These are phyloP conservation scores for Chrysopilus asiliformis DNA, from an alignment of 2,888 invertebrate species.

Conservation along the genomic window DNA sequence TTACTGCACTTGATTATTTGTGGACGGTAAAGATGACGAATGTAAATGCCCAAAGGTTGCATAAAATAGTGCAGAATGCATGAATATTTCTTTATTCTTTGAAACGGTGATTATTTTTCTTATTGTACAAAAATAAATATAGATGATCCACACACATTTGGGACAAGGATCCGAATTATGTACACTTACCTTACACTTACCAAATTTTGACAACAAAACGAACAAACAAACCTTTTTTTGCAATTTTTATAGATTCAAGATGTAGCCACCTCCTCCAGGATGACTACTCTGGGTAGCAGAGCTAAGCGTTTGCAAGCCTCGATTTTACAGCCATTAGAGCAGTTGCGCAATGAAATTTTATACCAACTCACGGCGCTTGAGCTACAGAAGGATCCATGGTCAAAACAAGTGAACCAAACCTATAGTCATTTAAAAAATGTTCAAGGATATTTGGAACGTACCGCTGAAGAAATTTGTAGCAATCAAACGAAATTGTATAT, in stretches of 20 bases:
- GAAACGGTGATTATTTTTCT: no score
- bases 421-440: slow-evolving; percentile 61
- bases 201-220: no score
- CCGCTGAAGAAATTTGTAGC: slow-evolving; percentile 54
- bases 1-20: no score
- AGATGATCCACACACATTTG: background rate
- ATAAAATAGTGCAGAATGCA: no score
- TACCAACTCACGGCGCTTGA: slow-evolving; percentile 65
- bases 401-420: slow-evolving; percentile 56
- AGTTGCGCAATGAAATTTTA: slow-evolving; percentile 54
- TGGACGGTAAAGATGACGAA: no score
- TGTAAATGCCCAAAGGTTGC: no score
- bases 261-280: slow-evolving; percentile 52
- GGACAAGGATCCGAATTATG: background rate
- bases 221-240: slow-evolving; percentile 3
- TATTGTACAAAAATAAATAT: background rate
- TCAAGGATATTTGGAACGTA: slow-evolving; percentile 60
- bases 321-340: slow-evolving; percentile 54
- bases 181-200: background rate
- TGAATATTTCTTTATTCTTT: no score
- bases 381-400: slow-evolving; percentile 55
- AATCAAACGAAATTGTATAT: slow-evolving; percentile 42
- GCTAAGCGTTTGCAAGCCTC: slow-evolving; percentile 50
- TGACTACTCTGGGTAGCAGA: slow-evolving; percentile 52
- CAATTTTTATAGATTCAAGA: slow-evolving; percentile 42